Evolutionary conservation across 2,113 vertebrate genomes (phyloP).

Genomic region (Isurus oxyrinchus): DNA sequence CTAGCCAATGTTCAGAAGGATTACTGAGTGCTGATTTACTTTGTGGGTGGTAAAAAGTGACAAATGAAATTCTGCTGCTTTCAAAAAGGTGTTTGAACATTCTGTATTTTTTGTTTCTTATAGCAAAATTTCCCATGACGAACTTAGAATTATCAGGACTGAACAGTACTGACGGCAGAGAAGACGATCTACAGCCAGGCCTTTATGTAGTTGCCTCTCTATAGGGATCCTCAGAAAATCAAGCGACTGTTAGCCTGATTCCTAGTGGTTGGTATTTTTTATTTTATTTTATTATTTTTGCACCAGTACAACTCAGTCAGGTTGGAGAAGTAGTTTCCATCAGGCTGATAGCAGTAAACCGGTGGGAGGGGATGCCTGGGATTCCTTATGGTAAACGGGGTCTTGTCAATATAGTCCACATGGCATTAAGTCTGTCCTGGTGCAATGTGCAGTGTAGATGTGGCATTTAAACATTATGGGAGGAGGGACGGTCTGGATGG

Average conservation of each 20-base stretch:
- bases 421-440: not conserved
- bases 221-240: slow-evolving; percentile 24
- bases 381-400: not conserved
- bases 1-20: not conserved
- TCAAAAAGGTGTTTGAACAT: slow-evolving; percentile 28
- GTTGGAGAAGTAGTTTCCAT: not conserved
- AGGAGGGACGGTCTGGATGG: not conserved
- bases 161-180: slow-evolving; percentile 31
- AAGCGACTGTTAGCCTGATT: slow-evolving; percentile 31
- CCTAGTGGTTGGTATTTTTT: slow-evolving; percentile 34
- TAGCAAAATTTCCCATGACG: slow-evolving; percentile 34
- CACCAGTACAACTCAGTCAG: not conserved
- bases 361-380: not conserved
- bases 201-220: slow-evolving; percentile 31
- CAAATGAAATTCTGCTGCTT: not conserved
- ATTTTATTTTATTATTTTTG: slow-evolving; percentile 35
- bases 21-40: not conserved
- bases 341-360: not conserved
- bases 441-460: not conserved
- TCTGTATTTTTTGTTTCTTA: slow-evolving; percentile 29
- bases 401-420: not conserved
- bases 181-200: slow-evolving; percentile 34
- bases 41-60: not conserved
- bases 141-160: slow-evolving; percentile 35
- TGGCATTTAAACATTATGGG: not conserved